phyloP scores from a whole-genome alignment of 2,797 vertebrate species.

The Neostethus bicornis region DNA sequence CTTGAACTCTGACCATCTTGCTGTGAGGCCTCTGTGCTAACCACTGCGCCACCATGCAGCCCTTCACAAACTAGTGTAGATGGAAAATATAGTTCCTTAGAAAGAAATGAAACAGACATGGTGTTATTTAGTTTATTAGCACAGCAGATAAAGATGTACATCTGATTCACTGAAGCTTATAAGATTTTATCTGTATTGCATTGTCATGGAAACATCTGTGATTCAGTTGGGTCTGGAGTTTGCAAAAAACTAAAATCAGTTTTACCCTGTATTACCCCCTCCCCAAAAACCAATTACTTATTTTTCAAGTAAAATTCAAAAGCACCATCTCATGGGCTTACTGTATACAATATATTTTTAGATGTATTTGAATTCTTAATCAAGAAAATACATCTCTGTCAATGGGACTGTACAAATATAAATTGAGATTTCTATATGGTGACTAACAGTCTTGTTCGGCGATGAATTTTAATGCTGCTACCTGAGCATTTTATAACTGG shows the following conservation, averaged over 20 bases:
- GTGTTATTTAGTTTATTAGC: constrained; percentile 73
- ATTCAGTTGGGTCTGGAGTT: constrained; percentile 38
- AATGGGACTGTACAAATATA: constrained; percentile 75
- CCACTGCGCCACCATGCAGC: too few relatives aligned
- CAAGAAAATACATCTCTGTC: constrained; percentile 72
- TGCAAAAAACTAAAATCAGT: constrained; percentile 42
- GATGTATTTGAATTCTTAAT: constrained; percentile 32
- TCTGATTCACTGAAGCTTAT: constrained; percentile 67
- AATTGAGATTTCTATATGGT: constrained; percentile 57
- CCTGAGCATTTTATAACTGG: constrained; percentile 59
- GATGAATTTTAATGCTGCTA: constrained; percentile 55
- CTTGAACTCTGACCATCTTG: too few relatives aligned
- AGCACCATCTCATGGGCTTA: constrained; percentile 66
- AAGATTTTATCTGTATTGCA: constrained; percentile 66
- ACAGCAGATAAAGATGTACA: constrained; percentile 64
- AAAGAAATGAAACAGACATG: constrained; percentile 19
- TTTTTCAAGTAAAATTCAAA: constrained; percentile 62
- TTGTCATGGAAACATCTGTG: constrained; percentile 68
- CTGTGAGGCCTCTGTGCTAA: too few relatives aligned
- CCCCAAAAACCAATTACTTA: constrained; percentile 40
- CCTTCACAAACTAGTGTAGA: too few relatives aligned
- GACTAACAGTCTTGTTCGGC: constrained; percentile 74
- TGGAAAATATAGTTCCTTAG: too few relatives aligned
- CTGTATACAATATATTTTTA: constrained; percentile 61
- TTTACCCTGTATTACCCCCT: constrained; percentile 44